Evolutionary conservation across 2,888 invertebrate species (phyloP).

Genomic region (Trachelus tabidus): DNA sequence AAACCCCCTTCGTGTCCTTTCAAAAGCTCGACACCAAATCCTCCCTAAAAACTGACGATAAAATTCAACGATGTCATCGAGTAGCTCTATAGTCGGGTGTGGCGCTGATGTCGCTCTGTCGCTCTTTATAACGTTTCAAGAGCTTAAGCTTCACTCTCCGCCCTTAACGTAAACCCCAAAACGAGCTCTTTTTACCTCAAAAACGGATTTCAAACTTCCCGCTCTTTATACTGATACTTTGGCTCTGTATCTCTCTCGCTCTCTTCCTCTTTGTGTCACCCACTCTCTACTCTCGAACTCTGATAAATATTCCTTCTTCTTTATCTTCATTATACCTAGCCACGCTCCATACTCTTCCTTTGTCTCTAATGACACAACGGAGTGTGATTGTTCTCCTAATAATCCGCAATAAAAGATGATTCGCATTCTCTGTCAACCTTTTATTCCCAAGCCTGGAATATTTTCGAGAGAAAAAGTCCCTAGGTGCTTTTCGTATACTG

Average conservation of each 20-base stretch:
- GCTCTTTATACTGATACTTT: background rate
- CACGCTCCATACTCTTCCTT: background rate
- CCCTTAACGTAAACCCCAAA: background rate
- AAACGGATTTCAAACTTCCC: background rate
- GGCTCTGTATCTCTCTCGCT: background rate
- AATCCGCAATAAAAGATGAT: background rate
- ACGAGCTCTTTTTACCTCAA: background rate
- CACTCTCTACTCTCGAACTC: background rate
- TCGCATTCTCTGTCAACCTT: too few species aligned
- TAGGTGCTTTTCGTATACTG: background rate
- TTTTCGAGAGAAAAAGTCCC: background rate
- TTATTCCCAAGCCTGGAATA: background rate
- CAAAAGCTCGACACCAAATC: background rate
- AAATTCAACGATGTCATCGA: constrained; percentile 6
- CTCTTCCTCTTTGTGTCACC: constrained; percentile 14
- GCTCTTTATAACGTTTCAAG: background rate
- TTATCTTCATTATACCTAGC: background rate
- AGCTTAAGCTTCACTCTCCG: background rate
- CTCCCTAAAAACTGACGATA: constrained; percentile 8
- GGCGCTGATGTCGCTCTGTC: background rate
- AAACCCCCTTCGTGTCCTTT: background rate
- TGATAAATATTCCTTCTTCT: background rate
- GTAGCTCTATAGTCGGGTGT: background rate
- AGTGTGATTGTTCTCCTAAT: background rate
- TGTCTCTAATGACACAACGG: background rate